Conservation (phyloP, 2,888 invertebrate species). For the Gerosis bhagava region DNA sequence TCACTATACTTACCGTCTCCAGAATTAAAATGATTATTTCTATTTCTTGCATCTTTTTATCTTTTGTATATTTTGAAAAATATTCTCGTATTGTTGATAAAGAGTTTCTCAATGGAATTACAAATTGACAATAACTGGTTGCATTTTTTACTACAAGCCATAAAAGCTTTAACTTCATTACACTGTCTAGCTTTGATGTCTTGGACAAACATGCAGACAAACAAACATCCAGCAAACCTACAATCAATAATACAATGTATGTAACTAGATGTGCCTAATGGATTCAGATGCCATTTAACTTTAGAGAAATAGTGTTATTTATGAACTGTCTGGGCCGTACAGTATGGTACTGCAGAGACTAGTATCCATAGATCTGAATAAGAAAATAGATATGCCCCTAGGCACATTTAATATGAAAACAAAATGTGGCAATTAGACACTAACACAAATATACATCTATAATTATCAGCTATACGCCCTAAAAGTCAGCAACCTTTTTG, state of each 20-base stretch:
- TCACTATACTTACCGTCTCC: conserved; percentile 65
- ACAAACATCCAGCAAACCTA: conserved; percentile 65
- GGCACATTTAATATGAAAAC: too few relatives aligned
- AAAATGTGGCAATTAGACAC: too few relatives aligned
- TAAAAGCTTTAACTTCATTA: conserved; percentile 64
- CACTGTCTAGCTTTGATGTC: conserved; percentile 57
- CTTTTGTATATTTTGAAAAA: conserved; percentile 49
- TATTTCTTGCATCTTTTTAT: conserved; percentile 68
- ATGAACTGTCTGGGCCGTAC: too few relatives aligned
- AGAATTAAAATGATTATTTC: conserved; percentile 58
- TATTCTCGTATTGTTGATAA: conserved; percentile 52
- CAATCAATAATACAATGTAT: conserved; percentile 23
- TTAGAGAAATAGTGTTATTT: too few relatives aligned
- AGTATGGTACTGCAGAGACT: too few relatives aligned
- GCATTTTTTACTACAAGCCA: conserved; percentile 70
- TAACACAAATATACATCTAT: too few relatives aligned
- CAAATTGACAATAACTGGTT: conserved; percentile 60
- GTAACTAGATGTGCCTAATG: too few relatives aligned
- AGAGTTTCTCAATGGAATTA: conserved; percentile 55
- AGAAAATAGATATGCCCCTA: too few relatives aligned
- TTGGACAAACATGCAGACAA: conserved; percentile 50
- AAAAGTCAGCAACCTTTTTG: too few relatives aligned
- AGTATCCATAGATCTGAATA: too few relatives aligned
- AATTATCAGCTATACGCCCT: too few relatives aligned
- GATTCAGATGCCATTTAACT: too few relatives aligned